Percentiles rank a stretch among this genome's conserved stretches.
Evolutionary conservation across 2,888 invertebrate genomes (phyloP).

Genomic region (Prenolepis imparis): DNA sequence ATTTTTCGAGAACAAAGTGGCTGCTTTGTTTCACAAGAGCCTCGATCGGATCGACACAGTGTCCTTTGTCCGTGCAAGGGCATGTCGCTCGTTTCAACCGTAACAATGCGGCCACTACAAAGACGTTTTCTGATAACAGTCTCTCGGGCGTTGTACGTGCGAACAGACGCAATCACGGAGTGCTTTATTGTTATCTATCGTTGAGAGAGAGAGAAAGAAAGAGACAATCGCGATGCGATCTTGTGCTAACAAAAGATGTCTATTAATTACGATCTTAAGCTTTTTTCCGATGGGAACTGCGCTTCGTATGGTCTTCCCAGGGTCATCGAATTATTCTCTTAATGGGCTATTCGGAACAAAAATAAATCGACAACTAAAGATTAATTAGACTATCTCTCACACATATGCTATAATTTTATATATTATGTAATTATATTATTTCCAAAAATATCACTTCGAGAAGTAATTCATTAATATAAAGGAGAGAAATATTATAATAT

Average conservation of each 20-base stretch:
- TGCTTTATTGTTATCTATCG: slow-evolving; percentile 50
- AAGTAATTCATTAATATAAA: not conserved
- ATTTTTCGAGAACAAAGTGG: slow-evolving; percentile 64
- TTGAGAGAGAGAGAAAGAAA: not conserved
- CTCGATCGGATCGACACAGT: slow-evolving; percentile 64
- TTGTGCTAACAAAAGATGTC: slow-evolving; percentile 8
- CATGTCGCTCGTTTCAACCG: slow-evolving; percentile 45
- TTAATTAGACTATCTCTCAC: not conserved
- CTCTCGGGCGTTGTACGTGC: not conserved
- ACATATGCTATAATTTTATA: not conserved
- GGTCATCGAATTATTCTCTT: not conserved
- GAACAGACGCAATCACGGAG: slow-evolving; percentile 35
- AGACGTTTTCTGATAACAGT: slow-evolving; percentile 59
- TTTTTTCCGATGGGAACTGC: slow-evolving; percentile 15
- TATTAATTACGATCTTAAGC: slow-evolving; percentile 25
- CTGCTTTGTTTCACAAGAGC: slow-evolving; percentile 68
- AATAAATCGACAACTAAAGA: slow-evolving; percentile 10
- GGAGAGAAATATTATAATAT: not conserved
- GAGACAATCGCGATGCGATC: slow-evolving; percentile 27
- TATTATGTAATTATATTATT: not conserved
- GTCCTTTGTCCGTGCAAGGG: slow-evolving; percentile 61
- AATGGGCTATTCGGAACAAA: not conserved
- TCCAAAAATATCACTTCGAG: not conserved
- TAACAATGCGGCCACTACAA: slow-evolving; percentile 29
- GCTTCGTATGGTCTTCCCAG: not conserved